phyloP scores from a whole-genome alignment of 2,888 invertebrate species.

The Nebria brevicollis region DNA sequence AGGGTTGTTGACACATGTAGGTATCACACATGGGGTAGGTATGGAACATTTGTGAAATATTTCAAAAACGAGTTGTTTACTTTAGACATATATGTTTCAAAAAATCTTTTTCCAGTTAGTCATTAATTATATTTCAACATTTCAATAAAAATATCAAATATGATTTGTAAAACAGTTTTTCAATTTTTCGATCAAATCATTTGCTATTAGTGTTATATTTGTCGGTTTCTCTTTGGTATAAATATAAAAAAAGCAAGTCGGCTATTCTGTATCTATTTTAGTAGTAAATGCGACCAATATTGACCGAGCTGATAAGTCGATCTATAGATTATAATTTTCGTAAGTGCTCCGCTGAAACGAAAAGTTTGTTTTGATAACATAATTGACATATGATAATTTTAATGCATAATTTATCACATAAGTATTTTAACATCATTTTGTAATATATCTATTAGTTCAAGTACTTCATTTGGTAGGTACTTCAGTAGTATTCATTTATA shows the following conservation, averaged over 20 bases:
- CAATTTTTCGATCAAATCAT: not conserved
- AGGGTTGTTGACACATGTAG: slow-evolving; percentile 21
- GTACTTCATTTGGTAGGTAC: slow-evolving; percentile 13
- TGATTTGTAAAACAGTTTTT: too few species aligned
- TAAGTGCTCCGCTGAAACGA: slow-evolving; percentile 17
- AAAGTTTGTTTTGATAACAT: slow-evolving; percentile 39
- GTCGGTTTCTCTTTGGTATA: not conserved
- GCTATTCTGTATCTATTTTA: not conserved
- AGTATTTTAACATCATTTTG: slow-evolving; percentile 40
- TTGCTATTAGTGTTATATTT: too few species aligned
- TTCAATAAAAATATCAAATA: too few species aligned
- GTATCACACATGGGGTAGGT: not conserved
- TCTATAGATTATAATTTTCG: not conserved
- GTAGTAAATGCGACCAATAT: not conserved
- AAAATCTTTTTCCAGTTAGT: too few species aligned
- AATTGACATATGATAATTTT: slow-evolving; percentile 44
- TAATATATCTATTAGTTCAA: slow-evolving; percentile 40
- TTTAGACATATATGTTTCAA: too few species aligned
- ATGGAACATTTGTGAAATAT: not conserved
- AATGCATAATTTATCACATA: slow-evolving; percentile 42
- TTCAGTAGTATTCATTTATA: slow-evolving; percentile 15
- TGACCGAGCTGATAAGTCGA: not conserved
- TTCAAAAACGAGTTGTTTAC: too few species aligned
- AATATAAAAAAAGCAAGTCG: not conserved
- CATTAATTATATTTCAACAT: too few species aligned